phyloP scores from a whole-genome alignment of 2,113 vertebrate genomes.

The Capra hircus region DNA sequence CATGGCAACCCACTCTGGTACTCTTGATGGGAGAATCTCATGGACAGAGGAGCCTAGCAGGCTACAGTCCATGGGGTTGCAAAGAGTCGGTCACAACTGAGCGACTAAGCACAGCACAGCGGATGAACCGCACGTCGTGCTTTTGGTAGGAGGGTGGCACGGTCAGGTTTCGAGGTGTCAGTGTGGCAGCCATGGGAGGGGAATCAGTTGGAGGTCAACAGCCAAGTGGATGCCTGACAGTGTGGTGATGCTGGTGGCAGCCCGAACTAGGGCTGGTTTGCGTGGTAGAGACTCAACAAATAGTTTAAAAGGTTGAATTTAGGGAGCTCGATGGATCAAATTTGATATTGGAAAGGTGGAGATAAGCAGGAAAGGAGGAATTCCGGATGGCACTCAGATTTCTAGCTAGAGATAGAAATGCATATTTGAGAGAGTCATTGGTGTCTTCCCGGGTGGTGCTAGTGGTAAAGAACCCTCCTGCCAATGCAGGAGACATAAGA shows the following conservation, averaged over 20 bases:
- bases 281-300: neutral
- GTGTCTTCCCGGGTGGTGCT: neutral
- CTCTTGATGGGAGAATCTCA: neutral
- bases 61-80: neutral
- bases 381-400: neutral
- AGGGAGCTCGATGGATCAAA: neutral
- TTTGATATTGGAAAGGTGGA: neutral
- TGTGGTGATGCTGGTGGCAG: neutral
- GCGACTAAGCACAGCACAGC: neutral
- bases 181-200: neutral
- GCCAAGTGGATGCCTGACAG: neutral
- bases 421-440: neutral
- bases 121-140: neutral
- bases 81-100: neutral
- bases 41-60: neutral
- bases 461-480: neutral
- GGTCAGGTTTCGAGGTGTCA: neutral
- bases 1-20: neutral
- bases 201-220: neutral
- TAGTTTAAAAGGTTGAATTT: neutral
- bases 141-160: neutral
- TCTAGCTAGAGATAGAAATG: neutral
- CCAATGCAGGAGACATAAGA: neutral
- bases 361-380: neutral
- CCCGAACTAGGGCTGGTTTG: neutral